Base-by-base conservation (phyloP, 2,888 invertebrate species). In the Myopa tessellatipennis region DNA sequence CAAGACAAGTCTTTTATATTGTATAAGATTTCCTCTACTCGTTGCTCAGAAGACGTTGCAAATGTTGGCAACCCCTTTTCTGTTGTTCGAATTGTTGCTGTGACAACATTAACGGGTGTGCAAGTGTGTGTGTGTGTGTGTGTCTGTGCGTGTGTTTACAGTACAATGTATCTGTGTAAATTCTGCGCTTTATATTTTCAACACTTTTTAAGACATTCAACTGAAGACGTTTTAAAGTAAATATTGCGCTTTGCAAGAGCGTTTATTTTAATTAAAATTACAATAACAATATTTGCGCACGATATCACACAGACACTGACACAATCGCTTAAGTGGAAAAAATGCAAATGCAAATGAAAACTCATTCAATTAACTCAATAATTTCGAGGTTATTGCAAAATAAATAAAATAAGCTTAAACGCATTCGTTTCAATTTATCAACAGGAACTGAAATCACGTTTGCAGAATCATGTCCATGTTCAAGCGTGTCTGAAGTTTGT, bases 1-100 rank as follows among this genome's bases (percentile, higher is more conserved):
- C 3, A 10, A 63, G 69, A 67, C 63, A n/a, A 67, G 40, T 5
- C n/a, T 10, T 38, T 12, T 10, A 36, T 14, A n/a, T 38, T 38
- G 65, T 65, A 40, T 74, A 67, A 74, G 74, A 74, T 74, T 74
- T 67, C 74, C 16, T 63, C 18, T 45, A 61, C 7, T 73, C 34
- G 52, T 52, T 34, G 78, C 80, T 70, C 26, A 76, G 40, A 60
- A 75, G 67, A 78, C 60, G 71, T 70, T 74, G 58, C 36, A 52
- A 18, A 26, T 63, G 63, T 55, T 75, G 77, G 79, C 83, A 80
- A 83, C 83, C 83, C 83, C 79, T 79, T 73, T 67, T 71, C 14
- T 14, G 6, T 18, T 40, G 60, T 73, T 73, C 36, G 18, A 45
- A 34, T 70, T 55, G 68, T 74, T 38, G 69, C 69, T 63, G 4